A percentile compares a stretch with the other conserved stretches of the same genome.
These are phyloP conservation scores for Scaptomyza caliginosa DNA, from an alignment of 2,888 invertebrate species.

Conservation along the genomic window DNA sequence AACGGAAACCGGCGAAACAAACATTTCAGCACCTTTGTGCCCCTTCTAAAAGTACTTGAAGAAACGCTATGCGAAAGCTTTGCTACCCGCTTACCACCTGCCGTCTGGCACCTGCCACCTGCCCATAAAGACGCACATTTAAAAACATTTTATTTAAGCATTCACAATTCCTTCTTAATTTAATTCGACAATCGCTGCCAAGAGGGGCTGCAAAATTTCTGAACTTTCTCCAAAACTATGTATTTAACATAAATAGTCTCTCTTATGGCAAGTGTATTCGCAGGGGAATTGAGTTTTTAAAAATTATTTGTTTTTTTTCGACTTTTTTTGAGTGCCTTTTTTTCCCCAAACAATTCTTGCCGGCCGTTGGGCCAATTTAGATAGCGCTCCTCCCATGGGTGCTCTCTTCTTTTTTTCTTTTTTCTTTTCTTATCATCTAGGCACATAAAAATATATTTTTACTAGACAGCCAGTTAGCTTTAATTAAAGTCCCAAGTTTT, in stretches of 20 bases:
- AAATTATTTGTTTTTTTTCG: conserved; percentile 26
- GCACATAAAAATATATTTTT: conserved; percentile 68
- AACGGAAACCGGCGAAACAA: conserved; percentile 71
- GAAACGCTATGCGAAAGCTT: neutral
- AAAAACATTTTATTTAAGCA: conserved; percentile 71
- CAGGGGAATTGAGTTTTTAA: conserved; percentile 51
- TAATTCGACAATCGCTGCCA: conserved; percentile 52
- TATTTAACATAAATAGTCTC: conserved; percentile 75
- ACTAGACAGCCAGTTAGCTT: conserved; percentile 51
- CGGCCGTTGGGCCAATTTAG: conserved; percentile 60
- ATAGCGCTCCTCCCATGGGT: conserved; percentile 56
- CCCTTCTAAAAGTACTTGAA: neutral
- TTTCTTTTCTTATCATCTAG: conserved; percentile 52
- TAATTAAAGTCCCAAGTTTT: conserved; percentile 61
- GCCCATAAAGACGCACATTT: conserved; percentile 37
- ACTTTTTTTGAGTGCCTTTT: conserved; percentile 15
- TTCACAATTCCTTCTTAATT: conserved; percentile 73
- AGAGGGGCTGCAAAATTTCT: neutral
- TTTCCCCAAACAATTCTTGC: conserved; percentile 51
- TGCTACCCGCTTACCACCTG: neutral
- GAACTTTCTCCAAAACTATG: conserved; percentile 51
- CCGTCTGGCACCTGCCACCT: neutral
- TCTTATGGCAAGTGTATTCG: conserved; percentile 45
- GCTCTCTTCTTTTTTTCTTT: conserved; percentile 31
- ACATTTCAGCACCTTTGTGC: conserved; percentile 67